phyloP scores from a whole-genome alignment of 1,140 invertebrate genomes.

The Polypedilum pembai region DNA sequence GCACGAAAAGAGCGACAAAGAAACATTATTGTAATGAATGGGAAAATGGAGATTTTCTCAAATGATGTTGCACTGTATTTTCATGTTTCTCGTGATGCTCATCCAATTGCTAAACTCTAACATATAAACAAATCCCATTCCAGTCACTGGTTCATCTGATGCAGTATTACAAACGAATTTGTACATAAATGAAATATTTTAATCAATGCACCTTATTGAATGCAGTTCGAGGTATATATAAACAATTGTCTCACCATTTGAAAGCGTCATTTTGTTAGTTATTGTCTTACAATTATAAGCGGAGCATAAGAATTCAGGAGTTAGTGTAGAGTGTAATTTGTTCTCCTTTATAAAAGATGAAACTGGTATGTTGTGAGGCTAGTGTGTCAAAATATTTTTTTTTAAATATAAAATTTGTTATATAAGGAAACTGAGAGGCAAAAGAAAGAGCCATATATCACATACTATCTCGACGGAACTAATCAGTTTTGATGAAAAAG shows the following conservation, averaged over 20 bases:
- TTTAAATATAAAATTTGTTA: background rate
- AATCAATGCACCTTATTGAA: background rate
- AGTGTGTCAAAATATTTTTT: background rate
- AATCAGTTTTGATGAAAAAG: background rate
- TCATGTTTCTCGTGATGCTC: too few species aligned
- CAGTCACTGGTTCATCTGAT: background rate
- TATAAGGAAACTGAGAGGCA: background rate
- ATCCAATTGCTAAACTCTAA: too few species aligned
- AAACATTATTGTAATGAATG: too few species aligned
- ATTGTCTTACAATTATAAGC: background rate
- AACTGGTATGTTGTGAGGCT: background rate
- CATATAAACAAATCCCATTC: too few species aligned
- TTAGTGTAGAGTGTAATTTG: background rate
- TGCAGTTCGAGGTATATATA: background rate
- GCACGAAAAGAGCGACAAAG: too few species aligned
- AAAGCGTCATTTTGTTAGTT: constrained; percentile 4
- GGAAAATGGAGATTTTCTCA: too few species aligned
- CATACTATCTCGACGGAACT: background rate
- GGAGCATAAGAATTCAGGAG: background rate
- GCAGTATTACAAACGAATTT: background rate
- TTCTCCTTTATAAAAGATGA: background rate
- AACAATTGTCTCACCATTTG: constrained; percentile 15
- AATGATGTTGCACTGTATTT: too few species aligned
- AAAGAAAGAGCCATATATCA: background rate
- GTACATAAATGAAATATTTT: background rate